Percentiles rank a stretch among this genome's conserved stretches.
These are phyloP conservation scores for Yponomeuta malinellus DNA, from an alignment of 2,888 invertebrate species.

Conservation along the genomic window DNA sequence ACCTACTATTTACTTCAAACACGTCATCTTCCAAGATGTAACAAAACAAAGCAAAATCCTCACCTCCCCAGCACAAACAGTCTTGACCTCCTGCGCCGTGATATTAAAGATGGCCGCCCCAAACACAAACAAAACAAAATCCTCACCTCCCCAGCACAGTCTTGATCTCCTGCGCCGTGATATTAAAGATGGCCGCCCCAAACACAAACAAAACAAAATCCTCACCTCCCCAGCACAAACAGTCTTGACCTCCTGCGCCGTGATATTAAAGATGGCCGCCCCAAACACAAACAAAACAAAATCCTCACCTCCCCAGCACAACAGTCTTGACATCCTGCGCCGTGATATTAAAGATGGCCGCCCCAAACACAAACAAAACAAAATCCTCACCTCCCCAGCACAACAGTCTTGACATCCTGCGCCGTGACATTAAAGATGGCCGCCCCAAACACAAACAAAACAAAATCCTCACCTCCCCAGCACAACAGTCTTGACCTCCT, in stretches of 20 bases:
- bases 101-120: neutral
- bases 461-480: slow-evolving; percentile 34
- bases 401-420: neutral
- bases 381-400: neutral
- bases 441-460: neutral
- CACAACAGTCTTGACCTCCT: slow-evolving; percentile 39
- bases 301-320: slow-evolving; percentile 37
- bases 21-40: no score
- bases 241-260: neutral
- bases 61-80: neutral
- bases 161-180: slow-evolving; percentile 33
- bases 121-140: no score
- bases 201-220: no score
- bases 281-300: neutral
- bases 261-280: neutral
- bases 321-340: slow-evolving; percentile 37
- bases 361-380: no score
- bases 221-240: neutral
- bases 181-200: slow-evolving; percentile 30
- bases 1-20: no score
- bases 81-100: neutral
- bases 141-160: slow-evolving; percentile 39
- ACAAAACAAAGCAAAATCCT: neutral
- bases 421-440: neutral
- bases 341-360: slow-evolving; percentile 34